Evolutionary conservation across 1,140 invertebrate genomes (phyloP).

Genomic region (Fopius arisanus): DNA sequence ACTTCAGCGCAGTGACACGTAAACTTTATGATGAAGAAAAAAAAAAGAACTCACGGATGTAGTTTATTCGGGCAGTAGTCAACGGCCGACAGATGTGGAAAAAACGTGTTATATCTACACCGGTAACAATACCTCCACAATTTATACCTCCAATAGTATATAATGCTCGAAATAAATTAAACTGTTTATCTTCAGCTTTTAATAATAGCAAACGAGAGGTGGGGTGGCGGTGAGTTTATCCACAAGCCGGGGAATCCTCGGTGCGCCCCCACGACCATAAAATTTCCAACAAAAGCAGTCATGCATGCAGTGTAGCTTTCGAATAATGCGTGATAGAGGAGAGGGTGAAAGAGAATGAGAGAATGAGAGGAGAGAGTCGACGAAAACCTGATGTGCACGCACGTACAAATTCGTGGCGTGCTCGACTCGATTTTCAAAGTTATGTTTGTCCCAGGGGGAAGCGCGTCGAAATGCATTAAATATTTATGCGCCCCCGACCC

Average conservation of each 20-base stretch:
- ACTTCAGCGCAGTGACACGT: too few relatives aligned
- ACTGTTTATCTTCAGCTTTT: slow-evolving; percentile 4
- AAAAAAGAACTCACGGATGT: too few relatives aligned
- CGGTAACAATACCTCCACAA: neutral
- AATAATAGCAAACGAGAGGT: neutral
- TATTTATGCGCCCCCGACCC: slow-evolving; percentile 30
- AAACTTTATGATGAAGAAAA: too few relatives aligned
- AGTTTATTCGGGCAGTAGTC: too few relatives aligned
- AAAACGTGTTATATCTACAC: neutral
- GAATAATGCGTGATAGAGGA: neutral
- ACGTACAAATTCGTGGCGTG: slow-evolving; percentile 21
- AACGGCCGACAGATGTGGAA: neutral
- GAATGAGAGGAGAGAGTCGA: neutral
- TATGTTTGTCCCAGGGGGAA: slow-evolving; percentile 30
- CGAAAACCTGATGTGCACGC: slow-evolving; percentile 12
- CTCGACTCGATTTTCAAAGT: slow-evolving; percentile 27
- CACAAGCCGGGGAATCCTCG: neutral
- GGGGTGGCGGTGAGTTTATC: neutral
- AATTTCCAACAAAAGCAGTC: slow-evolving; percentile 20
- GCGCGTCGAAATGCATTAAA: slow-evolving; percentile 36
- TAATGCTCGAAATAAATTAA: slow-evolving; percentile 7
- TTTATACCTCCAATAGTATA: neutral
- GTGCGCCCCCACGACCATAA: neutral
- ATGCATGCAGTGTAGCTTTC: slow-evolving; percentile 5
- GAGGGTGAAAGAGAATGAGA: neutral